These are phyloP conservation scores for Polyergus mexicanus DNA, from an alignment of 1,140 invertebrate genomes.

Conservation along the genomic window DNA sequence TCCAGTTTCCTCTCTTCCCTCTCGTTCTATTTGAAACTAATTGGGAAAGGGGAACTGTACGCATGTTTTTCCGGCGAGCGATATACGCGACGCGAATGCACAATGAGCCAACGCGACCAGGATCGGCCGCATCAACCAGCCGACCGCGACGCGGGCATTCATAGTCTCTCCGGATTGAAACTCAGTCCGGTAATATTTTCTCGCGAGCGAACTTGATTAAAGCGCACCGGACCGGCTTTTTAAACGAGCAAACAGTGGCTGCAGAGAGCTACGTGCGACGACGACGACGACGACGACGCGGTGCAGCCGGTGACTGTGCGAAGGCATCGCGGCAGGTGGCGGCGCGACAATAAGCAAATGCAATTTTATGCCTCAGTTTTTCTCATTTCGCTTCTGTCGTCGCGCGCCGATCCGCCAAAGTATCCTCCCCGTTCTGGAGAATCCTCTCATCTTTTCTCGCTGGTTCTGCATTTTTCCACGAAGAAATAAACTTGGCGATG, in stretches of 20 bases:
- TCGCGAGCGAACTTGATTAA: slow-evolving; percentile 74
- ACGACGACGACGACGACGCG: slow-evolving; percentile 8
- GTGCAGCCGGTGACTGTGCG: slow-evolving; percentile 5
- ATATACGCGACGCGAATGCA: slow-evolving; percentile 54
- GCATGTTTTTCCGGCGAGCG: slow-evolving; percentile 22
- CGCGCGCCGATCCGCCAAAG: slow-evolving; percentile 5
- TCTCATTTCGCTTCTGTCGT: slow-evolving; percentile 41
- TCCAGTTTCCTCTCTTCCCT: not conserved
- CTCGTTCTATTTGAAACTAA: not conserved
- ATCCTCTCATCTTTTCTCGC: slow-evolving; percentile 20
- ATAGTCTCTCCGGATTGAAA: slow-evolving; percentile 68
- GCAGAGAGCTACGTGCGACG: not conserved
- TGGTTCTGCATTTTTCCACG: not conserved
- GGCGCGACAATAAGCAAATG: slow-evolving; percentile 55
- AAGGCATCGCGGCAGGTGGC: slow-evolving; percentile 33
- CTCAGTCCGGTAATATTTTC: slow-evolving; percentile 70
- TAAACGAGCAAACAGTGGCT: slow-evolving; percentile 71
- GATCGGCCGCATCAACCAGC: slow-evolving; percentile 10
- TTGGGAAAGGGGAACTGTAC: not conserved
- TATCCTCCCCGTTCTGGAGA: slow-evolving; percentile 32
- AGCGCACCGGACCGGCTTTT: slow-evolving; percentile 48
- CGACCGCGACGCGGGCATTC: slow-evolving; percentile 32
- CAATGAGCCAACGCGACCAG: slow-evolving; percentile 52
- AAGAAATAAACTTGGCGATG: slow-evolving; percentile 24
- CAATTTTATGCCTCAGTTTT: slow-evolving; percentile 74